Conservation (phyloP, 2,113 vertebrate genomes). For the Callionymus lyra region DNA sequence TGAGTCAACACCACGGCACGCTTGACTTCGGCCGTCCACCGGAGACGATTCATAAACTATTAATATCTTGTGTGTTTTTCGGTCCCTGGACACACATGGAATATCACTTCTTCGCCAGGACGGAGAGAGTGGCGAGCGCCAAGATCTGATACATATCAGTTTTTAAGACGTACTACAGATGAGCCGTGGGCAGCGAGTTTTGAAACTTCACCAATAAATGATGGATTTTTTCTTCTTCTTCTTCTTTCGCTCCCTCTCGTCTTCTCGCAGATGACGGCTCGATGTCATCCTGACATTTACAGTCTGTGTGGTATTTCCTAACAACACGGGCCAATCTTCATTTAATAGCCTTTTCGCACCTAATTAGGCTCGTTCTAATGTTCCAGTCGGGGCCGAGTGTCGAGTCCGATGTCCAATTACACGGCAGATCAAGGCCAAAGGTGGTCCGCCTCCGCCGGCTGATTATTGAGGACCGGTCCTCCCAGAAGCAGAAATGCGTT, state of each 20-base stretch:
- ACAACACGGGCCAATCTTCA: constrained; percentile 56
- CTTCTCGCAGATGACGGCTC: constrained; percentile 32
- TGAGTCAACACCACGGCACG: constrained; percentile 57
- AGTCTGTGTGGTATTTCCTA: constrained; percentile 66
- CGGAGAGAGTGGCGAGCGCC: no score
- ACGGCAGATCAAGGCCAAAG: constrained; percentile 62
- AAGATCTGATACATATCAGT: no score
- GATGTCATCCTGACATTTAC: constrained; percentile 59
- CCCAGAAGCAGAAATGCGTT: constrained; percentile 26
- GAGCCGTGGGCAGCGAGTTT: constrained; percentile 29
- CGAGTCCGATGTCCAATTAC: constrained; percentile 70
- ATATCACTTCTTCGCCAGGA: background rate
- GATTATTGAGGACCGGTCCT: constrained; percentile 58
- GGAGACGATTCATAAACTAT: constrained; percentile 40
- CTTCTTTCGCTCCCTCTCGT: background rate
- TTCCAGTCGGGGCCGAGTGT: constrained; percentile 63
- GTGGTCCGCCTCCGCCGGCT: constrained; percentile 59
- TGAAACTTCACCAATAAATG: constrained; percentile 49
- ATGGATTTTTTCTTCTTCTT: constrained; percentile 34
- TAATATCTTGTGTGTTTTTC: constrained; percentile 43
- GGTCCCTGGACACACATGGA: constrained; percentile 18
- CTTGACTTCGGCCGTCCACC: constrained; percentile 49
- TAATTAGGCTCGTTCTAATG: constrained; percentile 68
- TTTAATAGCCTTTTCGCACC: constrained; percentile 61
- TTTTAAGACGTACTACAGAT: background rate